These are phyloP conservation scores for Rafetus swinhoei DNA, from an alignment of 2,113 vertebrate species.

Conservation along the genomic window DNA sequence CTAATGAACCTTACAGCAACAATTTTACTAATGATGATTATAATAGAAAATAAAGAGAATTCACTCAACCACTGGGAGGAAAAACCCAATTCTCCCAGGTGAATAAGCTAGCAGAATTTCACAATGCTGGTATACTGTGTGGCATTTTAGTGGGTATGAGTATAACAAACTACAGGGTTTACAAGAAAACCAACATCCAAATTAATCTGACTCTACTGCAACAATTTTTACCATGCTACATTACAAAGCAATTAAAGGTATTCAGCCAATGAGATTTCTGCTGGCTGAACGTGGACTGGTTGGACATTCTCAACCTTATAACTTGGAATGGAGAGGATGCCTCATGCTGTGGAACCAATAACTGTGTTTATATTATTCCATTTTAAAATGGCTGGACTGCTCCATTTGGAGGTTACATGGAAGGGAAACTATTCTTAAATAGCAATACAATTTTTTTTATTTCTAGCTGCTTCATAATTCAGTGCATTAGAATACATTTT, in stretches of 20 bases:
- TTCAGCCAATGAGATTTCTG: background rate
- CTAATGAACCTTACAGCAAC: background rate
- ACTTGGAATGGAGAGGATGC: background rate
- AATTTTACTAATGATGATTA: background rate
- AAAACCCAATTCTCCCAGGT: background rate
- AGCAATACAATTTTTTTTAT: background rate
- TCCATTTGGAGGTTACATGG: background rate
- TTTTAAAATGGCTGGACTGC: constrained; percentile 5
- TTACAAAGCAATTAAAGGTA: background rate
- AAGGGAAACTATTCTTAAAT: background rate
- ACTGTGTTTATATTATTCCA: background rate
- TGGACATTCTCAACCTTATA: background rate
- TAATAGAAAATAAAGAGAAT: background rate
- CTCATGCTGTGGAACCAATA: background rate
- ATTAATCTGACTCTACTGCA: background rate
- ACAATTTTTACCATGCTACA: background rate
- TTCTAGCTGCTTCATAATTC: constrained; percentile 28
- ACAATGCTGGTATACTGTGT: background rate
- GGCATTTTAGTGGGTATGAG: background rate
- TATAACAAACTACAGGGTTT: background rate
- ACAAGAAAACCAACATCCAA: background rate
- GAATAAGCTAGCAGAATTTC: background rate
- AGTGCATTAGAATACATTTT: background rate
- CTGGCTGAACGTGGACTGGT: background rate
- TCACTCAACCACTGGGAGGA: background rate